Conservation (phyloP, 2,888 invertebrate genomes). For the Aricia artaxerxes region DNA sequence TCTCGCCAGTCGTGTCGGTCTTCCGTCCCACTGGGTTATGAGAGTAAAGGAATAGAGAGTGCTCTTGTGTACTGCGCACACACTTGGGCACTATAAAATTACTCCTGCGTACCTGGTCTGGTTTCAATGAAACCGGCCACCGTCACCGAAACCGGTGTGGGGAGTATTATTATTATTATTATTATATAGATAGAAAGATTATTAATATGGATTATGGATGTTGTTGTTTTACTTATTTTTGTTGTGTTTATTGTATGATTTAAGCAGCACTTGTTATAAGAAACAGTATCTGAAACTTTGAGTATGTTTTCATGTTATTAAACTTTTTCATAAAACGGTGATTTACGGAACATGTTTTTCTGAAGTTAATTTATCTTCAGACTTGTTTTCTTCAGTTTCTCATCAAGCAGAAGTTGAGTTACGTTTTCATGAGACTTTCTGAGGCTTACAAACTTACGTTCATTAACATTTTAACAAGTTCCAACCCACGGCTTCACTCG, state of each 20-base stretch:
- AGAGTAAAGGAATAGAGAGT: too few relatives aligned
- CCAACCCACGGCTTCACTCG: background rate
- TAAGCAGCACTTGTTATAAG: background rate
- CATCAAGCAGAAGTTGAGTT: background rate
- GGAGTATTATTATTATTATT: too few relatives aligned
- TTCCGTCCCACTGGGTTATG: too few relatives aligned
- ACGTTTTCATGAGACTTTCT: background rate
- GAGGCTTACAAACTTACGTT: background rate
- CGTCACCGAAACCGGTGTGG: too few relatives aligned
- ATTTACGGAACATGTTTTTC: background rate
- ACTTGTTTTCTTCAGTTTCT: conserved; percentile 8
- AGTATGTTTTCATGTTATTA: background rate
- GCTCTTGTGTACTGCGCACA: too few relatives aligned
- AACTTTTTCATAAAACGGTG: background rate
- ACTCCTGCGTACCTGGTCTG: too few relatives aligned
- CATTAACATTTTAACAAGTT: background rate
- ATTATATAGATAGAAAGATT: too few relatives aligned
- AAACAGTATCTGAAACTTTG: background rate
- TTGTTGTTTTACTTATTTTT: background rate
- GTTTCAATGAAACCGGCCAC: too few relatives aligned
- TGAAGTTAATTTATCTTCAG: background rate
- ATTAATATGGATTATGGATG: too few relatives aligned
- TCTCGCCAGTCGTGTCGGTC: too few relatives aligned
- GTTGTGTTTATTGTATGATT: background rate
- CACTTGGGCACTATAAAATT: too few relatives aligned